Conservation (phyloP, 2,888 invertebrate genomes). For the Leucozona laternaria region DNA sequence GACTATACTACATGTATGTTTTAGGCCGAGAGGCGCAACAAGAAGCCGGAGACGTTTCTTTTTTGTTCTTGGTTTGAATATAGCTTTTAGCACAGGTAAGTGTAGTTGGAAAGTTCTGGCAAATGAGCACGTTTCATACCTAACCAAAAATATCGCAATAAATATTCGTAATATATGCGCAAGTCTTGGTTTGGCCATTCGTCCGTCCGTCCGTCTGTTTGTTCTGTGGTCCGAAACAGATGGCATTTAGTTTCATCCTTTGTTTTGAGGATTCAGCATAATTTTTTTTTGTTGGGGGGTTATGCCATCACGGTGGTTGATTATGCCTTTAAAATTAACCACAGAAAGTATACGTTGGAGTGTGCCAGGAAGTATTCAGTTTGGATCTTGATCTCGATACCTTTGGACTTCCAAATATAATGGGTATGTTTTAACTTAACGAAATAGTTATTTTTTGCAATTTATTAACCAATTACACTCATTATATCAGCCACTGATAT, state of each 20-base stretch:
- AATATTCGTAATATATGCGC: slow-evolving; percentile 46
- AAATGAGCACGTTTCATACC: slow-evolving; percentile 66
- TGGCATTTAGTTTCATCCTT: slow-evolving; percentile 61
- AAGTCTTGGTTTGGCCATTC: slow-evolving; percentile 1
- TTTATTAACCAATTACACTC: slow-evolving; percentile 63
- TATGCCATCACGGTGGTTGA: slow-evolving; percentile 60
- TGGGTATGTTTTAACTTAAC: slow-evolving; percentile 28
- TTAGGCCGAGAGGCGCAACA: slow-evolving; percentile 5
- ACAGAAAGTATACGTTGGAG: slow-evolving; percentile 43
- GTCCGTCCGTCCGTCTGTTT: slow-evolving; percentile 34
- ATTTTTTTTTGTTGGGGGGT: not conserved
- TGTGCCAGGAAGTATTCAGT: slow-evolving; percentile 70
- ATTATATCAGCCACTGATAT: slow-evolving; percentile 41
- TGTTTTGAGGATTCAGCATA: slow-evolving; percentile 21
- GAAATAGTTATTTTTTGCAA: slow-evolving; percentile 47
- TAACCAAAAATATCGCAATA: slow-evolving; percentile 46
- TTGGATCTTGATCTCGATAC: slow-evolving; percentile 15
- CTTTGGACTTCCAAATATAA: not conserved
- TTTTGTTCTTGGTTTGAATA: not conserved
- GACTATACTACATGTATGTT: not conserved
- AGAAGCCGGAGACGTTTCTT: slow-evolving; percentile 16
- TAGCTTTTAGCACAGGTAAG: not conserved
- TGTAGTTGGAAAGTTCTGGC: slow-evolving; percentile 57
- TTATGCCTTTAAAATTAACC: slow-evolving; percentile 45
- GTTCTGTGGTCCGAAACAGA: slow-evolving; percentile 66